Conservation (phyloP, 2,797 vertebrate species). For the Philypnodon macrostomus region DNA sequence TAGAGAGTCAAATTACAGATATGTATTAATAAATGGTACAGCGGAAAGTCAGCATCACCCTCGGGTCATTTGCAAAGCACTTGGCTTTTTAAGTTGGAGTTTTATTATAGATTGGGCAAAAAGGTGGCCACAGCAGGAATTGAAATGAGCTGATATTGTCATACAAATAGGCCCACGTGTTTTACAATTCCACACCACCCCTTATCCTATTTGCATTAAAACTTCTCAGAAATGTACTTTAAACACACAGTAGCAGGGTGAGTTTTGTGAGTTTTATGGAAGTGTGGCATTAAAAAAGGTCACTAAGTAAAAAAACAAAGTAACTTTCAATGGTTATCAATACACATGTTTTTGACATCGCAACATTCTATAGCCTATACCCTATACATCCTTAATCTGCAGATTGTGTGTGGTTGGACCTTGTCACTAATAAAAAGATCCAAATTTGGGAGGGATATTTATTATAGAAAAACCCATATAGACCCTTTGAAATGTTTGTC, state of each 20-base stretch:
- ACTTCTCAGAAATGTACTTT: not conserved
- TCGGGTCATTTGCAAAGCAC: slow-evolving; percentile 57
- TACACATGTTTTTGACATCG: too few species aligned
- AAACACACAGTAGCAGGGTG: not conserved
- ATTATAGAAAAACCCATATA: too few species aligned
- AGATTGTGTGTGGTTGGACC: too few species aligned
- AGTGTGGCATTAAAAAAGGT: slow-evolving; percentile 5
- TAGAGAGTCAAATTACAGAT: slow-evolving; percentile 51
- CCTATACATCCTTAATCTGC: too few species aligned
- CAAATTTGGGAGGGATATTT: too few species aligned
- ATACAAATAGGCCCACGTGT: not conserved
- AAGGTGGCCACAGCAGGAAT: slow-evolving; percentile 43
- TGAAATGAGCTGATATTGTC: slow-evolving; percentile 23
- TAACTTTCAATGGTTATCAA: not conserved
- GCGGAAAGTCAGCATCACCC: slow-evolving; percentile 58
- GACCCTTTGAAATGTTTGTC: too few species aligned
- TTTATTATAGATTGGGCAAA: slow-evolving; percentile 67
- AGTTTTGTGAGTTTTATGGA: not conserved
- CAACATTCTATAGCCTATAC: too few species aligned
- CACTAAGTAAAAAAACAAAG: not conserved
- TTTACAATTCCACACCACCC: not conserved
- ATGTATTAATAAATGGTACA: slow-evolving; percentile 61
- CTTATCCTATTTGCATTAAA: not conserved
- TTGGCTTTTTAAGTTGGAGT: slow-evolving; percentile 56
- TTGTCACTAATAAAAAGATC: too few species aligned